Evolutionary conservation across 2,113 vertebrate genomes (phyloP), one percentile per base, ranked within the genome.

Genomic region (Benitochromis conjunctus): DNA sequence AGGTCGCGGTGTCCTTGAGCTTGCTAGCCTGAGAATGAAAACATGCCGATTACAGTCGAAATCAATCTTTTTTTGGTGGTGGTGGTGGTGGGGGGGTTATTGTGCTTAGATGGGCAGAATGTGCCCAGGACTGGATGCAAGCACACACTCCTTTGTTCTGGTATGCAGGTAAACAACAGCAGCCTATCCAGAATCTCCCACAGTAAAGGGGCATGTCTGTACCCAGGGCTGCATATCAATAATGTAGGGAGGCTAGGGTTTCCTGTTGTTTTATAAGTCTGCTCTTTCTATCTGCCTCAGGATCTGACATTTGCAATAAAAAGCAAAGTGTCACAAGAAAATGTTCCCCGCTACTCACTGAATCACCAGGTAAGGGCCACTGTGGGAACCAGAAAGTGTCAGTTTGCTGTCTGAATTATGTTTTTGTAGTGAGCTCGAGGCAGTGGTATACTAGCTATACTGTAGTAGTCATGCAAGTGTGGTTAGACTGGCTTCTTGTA

Each of bases 171-270:
- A 77, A 89, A 14, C 13, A 36, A 46, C 74, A 43, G 80, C 71
- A 80, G 85, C 24, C 11, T 77, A 10, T 76, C n/a, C 24, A 82
- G 66, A 36, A 54, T 80, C 66, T 79, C 76, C 57, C 21, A 82
- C 69, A 38, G 53, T 83, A 46, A 66, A 81, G 64, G 14, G 26
- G 41, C 55, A 46, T 64, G 79, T 83, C 51, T 82, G 7, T 56
- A 79, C 29, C 26, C 74, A 36, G 53, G 46, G 66, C 82, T 71
- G 71, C 34, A 53, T 53, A 89, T 93, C 80, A 93, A 95, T 94
- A 93, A 94, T 92, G 83, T 83, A 95, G 58, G 12, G n/a, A 54
- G 78, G 88, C 79, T 90, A 82, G 26, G 79, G 90, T 94, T 88
- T 94, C 90, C 84, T 89, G 80, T 83, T 84, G 90, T 90, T 88